These are phyloP conservation scores for Heliothis virescens DNA, from an alignment of 1,140 invertebrate species.

Conservation along the genomic window DNA sequence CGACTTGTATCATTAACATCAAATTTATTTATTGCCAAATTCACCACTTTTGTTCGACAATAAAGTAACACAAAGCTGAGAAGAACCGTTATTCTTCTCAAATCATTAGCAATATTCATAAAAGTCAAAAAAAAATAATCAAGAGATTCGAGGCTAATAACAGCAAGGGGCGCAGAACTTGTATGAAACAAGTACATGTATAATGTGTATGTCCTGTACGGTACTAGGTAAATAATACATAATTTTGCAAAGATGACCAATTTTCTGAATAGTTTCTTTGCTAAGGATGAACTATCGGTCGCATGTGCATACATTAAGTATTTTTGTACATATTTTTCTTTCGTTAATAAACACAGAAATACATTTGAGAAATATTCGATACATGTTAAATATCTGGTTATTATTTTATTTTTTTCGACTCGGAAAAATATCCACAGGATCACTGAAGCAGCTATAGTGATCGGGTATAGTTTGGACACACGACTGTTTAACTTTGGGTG, in stretches of 20 bases:
- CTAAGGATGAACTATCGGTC: no score
- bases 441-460: background rate
- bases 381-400: background rate
- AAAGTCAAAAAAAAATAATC: background rate
- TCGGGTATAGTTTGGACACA: background rate
- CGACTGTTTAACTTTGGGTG: background rate
- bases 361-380: background rate
- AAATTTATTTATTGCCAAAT: background rate
- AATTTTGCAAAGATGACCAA: no score
- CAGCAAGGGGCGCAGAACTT: background rate
- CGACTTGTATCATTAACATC: background rate
- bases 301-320: no score
- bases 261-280: no score
- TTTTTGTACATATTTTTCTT: background rate
- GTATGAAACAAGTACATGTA: background rate
- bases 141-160: background rate
- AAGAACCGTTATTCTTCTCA: background rate
- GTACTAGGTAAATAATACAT: background rate
- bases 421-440: background rate
- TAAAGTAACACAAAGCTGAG: background rate
- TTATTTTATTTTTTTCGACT: background rate
- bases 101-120: background rate
- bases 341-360: background rate
- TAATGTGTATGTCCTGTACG: background rate
- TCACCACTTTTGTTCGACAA: background rate